Percentiles rank a stretch among this genome's conserved stretches.
These are phyloP conservation scores for Holocentrus rufus DNA, from an alignment of 2,797 vertebrate species.

Conservation along the genomic window DNA sequence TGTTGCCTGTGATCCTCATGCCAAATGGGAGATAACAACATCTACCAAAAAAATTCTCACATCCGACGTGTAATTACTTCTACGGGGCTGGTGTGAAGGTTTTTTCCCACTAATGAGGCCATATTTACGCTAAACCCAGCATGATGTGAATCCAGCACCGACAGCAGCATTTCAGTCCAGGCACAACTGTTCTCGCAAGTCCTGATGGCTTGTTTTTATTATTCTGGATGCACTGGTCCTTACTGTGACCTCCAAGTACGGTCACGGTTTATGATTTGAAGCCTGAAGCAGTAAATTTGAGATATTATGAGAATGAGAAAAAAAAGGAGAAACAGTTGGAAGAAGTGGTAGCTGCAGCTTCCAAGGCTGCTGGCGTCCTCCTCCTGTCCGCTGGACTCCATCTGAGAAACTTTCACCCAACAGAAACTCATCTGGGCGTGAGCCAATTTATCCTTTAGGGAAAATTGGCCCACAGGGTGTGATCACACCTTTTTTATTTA, in stretches of 20 bases:
- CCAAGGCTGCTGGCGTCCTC: constrained; percentile 9
- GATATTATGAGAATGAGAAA: constrained; percentile 22
- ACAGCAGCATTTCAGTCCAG: neutral
- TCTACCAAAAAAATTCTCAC: too few species aligned
- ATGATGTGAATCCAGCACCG: neutral
- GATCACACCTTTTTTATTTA: too few species aligned
- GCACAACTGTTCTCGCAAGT: neutral
- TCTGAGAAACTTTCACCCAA: neutral
- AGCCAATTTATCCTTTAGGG: neutral
- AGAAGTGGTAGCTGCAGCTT: constrained; percentile 16
- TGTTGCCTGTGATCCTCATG: neutral
- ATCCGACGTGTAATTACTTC: too few species aligned
- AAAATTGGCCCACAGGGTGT: too few species aligned
- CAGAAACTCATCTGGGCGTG: neutral
- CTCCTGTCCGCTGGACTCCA: neutral
- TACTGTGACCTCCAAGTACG: constrained; percentile 26
- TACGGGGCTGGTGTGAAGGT: too few species aligned
- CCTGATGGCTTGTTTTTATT: neutral
- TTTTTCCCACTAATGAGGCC: too few species aligned
- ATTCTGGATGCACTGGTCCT: neutral
- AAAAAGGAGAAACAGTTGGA: constrained; percentile 39
- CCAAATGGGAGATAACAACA: too few species aligned
- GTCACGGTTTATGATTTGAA: constrained; percentile 35
- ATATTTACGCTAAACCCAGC: neutral
- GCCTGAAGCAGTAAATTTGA: constrained; percentile 26